These are phyloP conservation scores for Platichthys flesus DNA, from an alignment of 2,113 vertebrate genomes.

Conservation along the genomic window DNA sequence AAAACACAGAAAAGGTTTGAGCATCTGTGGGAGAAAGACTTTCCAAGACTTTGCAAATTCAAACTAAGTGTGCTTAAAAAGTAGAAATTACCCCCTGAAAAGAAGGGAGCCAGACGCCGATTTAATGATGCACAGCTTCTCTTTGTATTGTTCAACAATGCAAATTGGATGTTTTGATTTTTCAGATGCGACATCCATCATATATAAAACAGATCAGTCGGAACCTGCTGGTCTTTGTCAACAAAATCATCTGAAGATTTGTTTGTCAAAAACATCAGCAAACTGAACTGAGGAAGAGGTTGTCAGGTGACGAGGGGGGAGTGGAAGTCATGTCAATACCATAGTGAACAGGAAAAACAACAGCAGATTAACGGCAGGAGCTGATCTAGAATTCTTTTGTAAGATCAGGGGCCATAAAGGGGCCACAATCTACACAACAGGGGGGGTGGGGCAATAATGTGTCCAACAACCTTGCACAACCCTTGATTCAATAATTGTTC, in stretches of 20 bases:
- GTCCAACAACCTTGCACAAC: too few species aligned
- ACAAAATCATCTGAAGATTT: not conserved
- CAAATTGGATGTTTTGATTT: constrained; percentile 9
- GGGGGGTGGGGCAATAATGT: too few species aligned
- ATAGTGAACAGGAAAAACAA: not conserved
- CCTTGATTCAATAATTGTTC: too few species aligned
- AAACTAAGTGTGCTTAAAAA: not conserved
- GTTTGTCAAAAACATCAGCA: constrained; percentile 7
- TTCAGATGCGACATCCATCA: not conserved
- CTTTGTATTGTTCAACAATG: not conserved
- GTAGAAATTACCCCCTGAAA: not conserved
- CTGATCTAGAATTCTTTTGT: too few species aligned
- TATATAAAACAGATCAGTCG: constrained; percentile 5
- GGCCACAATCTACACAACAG: too few species aligned
- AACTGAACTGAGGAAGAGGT: not conserved
- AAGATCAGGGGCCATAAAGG: too few species aligned
- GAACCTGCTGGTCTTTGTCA: constrained; percentile 25
- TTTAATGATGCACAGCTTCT: not conserved
- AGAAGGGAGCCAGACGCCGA: not conserved
- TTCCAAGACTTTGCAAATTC: constrained; percentile 10
- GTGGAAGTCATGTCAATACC: not conserved
- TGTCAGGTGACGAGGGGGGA: not conserved
- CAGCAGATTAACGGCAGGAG: too few species aligned
- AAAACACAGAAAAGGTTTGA: not conserved
- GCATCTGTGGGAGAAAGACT: constrained; percentile 1